Percentiles rank a stretch among this genome's conserved stretches.
Conservation (phyloP, 2,888 invertebrate genomes). For the Dryomyza anilis region DNA sequence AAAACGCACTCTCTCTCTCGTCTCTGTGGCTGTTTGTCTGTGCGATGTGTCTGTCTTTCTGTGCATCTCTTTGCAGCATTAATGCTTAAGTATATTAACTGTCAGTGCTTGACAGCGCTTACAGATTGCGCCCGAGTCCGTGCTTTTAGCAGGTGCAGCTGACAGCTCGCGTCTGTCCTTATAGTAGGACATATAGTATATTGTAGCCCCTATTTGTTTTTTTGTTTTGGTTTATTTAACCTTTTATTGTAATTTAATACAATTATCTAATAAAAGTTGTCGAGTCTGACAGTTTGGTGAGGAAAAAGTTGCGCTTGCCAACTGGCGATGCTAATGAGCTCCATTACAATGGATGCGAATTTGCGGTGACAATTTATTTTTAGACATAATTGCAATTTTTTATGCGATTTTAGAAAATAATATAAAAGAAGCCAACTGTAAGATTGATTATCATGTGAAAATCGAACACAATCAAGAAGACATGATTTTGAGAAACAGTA, state of each 20-base stretch:
- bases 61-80: constrained; percentile 24
- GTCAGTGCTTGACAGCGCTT: constrained; percentile 45
- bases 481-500: too few relatives aligned
- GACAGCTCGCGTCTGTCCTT: neutral
- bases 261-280: constrained; percentile 44
- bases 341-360: constrained; percentile 17
- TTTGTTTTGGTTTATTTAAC: neutral
- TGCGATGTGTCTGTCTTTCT: neutral
- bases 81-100: constrained; percentile 47
- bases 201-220: neutral
- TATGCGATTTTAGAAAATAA: too few relatives aligned
- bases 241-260: constrained; percentile 41
- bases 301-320: constrained; percentile 22
- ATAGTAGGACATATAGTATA: neutral
- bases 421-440: too few relatives aligned
- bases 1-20: neutral
- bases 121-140: constrained; percentile 42
- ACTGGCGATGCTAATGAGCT: constrained; percentile 31
- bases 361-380: constrained; percentile 8
- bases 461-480: too few relatives aligned
- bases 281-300: constrained; percentile 10
- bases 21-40: neutral
- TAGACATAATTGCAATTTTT: constrained; percentile 6
- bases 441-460: too few relatives aligned
- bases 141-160: constrained; percentile 42